phyloP scores from a whole-genome alignment of 2,797 vertebrate genomes.

The Stomatorhinus walkeri region DNA sequence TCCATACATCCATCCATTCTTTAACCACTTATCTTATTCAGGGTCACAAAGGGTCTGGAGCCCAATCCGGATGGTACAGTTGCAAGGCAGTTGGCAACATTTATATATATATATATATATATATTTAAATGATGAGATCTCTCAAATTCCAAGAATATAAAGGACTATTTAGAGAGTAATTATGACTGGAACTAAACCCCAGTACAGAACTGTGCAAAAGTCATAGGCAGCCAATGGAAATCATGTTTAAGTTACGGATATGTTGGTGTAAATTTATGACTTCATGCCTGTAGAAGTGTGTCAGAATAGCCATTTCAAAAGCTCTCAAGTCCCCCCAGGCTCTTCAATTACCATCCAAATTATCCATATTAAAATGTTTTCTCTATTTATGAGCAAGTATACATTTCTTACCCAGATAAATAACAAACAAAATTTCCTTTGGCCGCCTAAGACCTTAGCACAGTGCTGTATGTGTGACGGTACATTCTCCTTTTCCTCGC shows the following conservation, averaged over 20 bases:
- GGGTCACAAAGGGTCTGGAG: not conserved
- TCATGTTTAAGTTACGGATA: not conserved
- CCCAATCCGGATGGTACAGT: not conserved
- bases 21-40: not conserved
- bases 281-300: not conserved
- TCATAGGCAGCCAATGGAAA: not conserved
- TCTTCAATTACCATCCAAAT: not conserved
- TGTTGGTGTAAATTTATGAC: not conserved
- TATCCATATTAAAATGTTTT: not conserved
- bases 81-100: not conserved
- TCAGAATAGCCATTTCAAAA: not conserved
- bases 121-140: not conserved
- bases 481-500: conserved; percentile 22
- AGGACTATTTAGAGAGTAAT: not conserved
- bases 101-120: not conserved
- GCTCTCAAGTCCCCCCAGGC: not conserved
- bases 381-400: not conserved
- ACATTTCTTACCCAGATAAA: not conserved
- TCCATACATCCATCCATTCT: not conserved
- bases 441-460: not conserved
- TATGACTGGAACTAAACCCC: not conserved
- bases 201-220: not conserved
- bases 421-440: not conserved
- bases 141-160: not conserved
- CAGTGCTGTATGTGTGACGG: not conserved